A percentile compares a stretch with the other conserved stretches of the same genome.
These are phyloP conservation scores for Solenopsis invicta DNA, from an alignment of 1,140 invertebrate species.

Conservation along the genomic window DNA sequence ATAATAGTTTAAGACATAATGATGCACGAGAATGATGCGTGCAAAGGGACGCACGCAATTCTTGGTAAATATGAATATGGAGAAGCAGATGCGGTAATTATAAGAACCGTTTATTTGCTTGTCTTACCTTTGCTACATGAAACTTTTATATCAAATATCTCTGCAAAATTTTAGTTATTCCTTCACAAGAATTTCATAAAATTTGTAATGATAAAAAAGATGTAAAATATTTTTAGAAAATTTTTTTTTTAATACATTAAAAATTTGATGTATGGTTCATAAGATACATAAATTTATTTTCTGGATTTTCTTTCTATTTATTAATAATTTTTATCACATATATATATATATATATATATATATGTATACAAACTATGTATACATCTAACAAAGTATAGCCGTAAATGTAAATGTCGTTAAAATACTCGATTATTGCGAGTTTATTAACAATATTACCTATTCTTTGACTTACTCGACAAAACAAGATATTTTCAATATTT, in stretches of 20 bases:
- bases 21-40: slow-evolving; percentile 30
- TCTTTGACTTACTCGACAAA: not conserved
- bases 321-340: not conserved
- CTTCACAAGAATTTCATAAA: not conserved
- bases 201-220: not conserved
- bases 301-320: not conserved
- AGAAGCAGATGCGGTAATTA: slow-evolving; percentile 50
- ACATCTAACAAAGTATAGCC: not conserved
- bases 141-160: not conserved
- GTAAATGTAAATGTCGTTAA: not conserved
- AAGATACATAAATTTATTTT: not conserved
- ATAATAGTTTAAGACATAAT: slow-evolving; percentile 24
- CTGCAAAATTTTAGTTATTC: not conserved
- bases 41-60: slow-evolving; percentile 8
- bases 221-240: not conserved
- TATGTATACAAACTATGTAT: too few relatives aligned
- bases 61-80: slow-evolving; percentile 29
- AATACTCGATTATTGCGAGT: not conserved
- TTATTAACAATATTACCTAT: not conserved
- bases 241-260: not conserved
- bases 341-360: not conserved
- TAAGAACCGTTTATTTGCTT: not conserved
- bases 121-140: not conserved
- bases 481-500: slow-evolving; percentile 33
- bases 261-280: not conserved